Evolutionary conservation across 2,888 invertebrate genomes (phyloP).

Genomic region (Epinotia ramella): DNA sequence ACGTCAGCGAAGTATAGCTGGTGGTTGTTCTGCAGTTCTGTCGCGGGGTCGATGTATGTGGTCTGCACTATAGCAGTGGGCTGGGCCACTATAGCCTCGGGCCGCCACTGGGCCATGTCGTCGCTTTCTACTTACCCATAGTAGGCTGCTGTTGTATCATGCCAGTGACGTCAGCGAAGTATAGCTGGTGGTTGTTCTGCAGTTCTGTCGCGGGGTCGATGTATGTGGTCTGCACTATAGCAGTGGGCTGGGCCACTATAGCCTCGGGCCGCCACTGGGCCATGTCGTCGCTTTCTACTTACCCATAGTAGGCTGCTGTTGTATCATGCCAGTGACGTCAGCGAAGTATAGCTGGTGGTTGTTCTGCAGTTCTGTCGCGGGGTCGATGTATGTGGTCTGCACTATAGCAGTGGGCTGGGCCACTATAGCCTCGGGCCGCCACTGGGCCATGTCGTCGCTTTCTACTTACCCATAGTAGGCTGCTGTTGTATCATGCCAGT

Average conservation of each 20-base stretch:
- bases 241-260: constrained; percentile 57
- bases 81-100: constrained; percentile 57
- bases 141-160: constrained; percentile 67
- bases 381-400: constrained; percentile 69
- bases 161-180: constrained; percentile 70
- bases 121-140: constrained; percentile 66
- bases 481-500: constrained; percentile 67
- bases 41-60: constrained; percentile 67
- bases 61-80: constrained; percentile 60
- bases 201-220: constrained; percentile 70
- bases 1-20: constrained; percentile 74
- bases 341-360: constrained; percentile 71
- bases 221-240: constrained; percentile 63
- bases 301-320: constrained; percentile 69
- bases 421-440: constrained; percentile 57
- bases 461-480: constrained; percentile 67
- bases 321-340: constrained; percentile 68
- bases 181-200: constrained; percentile 64
- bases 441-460: constrained; percentile 56
- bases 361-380: constrained; percentile 64
- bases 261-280: constrained; percentile 57
- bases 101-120: constrained; percentile 57
- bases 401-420: constrained; percentile 57
- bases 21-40: constrained; percentile 65
- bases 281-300: constrained; percentile 57